Evolutionary conservation across 2,113 vertebrate genomes (phyloP).

Genomic region (Plotosus lineatus): DNA sequence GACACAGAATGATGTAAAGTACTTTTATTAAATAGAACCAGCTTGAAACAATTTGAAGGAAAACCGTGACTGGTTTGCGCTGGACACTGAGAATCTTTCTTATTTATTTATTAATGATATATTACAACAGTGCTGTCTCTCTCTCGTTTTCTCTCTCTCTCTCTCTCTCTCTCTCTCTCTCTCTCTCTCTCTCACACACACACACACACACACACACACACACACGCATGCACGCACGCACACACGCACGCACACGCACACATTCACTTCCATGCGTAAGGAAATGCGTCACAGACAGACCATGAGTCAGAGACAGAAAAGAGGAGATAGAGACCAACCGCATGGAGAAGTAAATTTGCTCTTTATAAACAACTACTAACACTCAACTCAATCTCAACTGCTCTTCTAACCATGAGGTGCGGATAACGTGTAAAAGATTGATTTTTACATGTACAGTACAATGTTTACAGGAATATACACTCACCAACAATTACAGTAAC

Average conservation of each 20-base stretch:
- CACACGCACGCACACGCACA: too few relatives aligned
- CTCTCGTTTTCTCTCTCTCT: background rate
- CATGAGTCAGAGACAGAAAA: conserved; percentile 40
- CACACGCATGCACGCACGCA: too few relatives aligned
- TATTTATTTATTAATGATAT: conserved; percentile 45
- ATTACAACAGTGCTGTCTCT: too few relatives aligned
- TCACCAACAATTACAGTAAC: background rate
- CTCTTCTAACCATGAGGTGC: background rate
- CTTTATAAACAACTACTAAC: background rate
- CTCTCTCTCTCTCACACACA: background rate
- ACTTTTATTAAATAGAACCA: background rate
- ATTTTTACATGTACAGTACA: too few relatives aligned
- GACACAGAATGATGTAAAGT: background rate
- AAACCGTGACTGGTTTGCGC: background rate
- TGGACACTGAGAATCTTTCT: conserved; percentile 6
- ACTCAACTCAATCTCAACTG: background rate
- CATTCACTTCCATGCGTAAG: conserved; percentile 21
- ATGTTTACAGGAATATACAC: background rate
- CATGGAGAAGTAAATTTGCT: conserved; percentile 5
- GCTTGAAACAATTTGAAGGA: background rate
- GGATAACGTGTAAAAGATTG: background rate
- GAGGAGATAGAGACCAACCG: conserved; percentile 19
- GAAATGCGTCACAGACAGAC: conserved; percentile 29
- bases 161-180: background rate
- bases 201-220: too few relatives aligned